phyloP scores from a whole-genome alignment of 1,140 invertebrate genomes.

The Pogonognathellus flavescens region DNA sequence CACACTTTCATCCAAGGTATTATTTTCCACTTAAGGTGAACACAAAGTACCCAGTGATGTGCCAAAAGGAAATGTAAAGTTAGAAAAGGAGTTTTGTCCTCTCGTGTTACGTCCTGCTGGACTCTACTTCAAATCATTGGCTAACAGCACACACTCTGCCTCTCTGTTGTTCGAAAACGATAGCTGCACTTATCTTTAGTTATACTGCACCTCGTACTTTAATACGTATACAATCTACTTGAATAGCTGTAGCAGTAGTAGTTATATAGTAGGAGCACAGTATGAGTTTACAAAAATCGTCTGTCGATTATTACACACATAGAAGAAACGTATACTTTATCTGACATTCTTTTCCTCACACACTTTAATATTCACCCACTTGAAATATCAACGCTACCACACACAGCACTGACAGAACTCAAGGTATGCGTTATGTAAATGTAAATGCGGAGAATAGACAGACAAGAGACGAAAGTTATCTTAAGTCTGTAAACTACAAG shows the following conservation, averaged over 20 bases:
- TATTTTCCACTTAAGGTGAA: constrained; percentile 37
- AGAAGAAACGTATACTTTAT: neutral
- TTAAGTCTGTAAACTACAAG: constrained; percentile 1
- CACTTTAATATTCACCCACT: constrained; percentile 13
- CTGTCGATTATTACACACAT: neutral
- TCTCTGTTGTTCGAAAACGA: neutral
- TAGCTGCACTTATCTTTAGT: constrained; percentile 8
- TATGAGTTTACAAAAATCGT: constrained; percentile 26
- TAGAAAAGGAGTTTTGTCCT: neutral
- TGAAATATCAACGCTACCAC: neutral
- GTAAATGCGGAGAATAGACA: constrained; percentile 15
- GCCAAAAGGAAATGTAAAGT: constrained; percentile 32
- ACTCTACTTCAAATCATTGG: constrained; percentile 28
- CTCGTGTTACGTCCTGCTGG: constrained; percentile 16
- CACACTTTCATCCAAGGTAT: constrained; percentile 35
- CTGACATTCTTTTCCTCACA: constrained; percentile 8
- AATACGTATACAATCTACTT: no score
- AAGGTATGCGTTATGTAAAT: neutral
- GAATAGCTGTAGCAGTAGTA: no score
- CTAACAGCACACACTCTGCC: neutral
- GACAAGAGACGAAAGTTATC: constrained; percentile 9
- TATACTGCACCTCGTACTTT: no score
- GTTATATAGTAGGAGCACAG: no score
- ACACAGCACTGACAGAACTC: neutral
- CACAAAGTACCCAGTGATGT: constrained; percentile 11